phyloP scores from a whole-genome alignment of 2,113 vertebrate genomes.

The Pithys albifrons region DNA sequence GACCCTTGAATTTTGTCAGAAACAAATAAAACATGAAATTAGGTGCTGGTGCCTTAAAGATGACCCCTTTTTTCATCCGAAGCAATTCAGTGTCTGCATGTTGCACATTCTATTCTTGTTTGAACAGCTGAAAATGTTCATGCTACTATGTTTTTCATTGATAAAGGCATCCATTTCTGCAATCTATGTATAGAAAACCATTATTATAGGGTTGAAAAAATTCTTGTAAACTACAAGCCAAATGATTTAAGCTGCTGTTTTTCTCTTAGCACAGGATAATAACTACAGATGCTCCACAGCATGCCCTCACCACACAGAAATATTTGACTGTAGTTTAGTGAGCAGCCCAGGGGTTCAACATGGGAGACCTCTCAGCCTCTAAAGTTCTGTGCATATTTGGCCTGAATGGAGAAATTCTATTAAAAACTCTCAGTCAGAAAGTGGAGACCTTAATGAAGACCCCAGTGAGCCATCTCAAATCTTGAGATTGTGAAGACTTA shows the following conservation, averaged over 20 bases:
- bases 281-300: slow-evolving; percentile 30
- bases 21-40: background rate
- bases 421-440: background rate
- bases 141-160: background rate
- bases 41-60: background rate
- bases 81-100: background rate
- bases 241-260: slow-evolving; percentile 24
- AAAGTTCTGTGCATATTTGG: background rate
- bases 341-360: background rate
- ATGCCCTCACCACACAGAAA: slow-evolving; percentile 28
- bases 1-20: background rate
- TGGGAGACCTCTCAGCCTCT: background rate
- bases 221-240: slow-evolving; percentile 28
- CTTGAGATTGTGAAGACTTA: background rate
- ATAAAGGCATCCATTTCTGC: slow-evolving; percentile 52
- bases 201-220: slow-evolving; percentile 54
- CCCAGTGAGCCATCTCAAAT: background rate
- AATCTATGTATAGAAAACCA: slow-evolving; percentile 57
- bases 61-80: background rate
- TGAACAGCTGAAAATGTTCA: background rate
- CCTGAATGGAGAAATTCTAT: background rate
- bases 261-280: background rate
- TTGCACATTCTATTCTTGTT: background rate
- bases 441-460: background rate
- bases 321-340: background rate